Percentiles rank a stretch among this genome's conserved stretches.
These are phyloP conservation scores for Daboia siamensis DNA, from an alignment of 2,113 vertebrate genomes.

Conservation along the genomic window DNA sequence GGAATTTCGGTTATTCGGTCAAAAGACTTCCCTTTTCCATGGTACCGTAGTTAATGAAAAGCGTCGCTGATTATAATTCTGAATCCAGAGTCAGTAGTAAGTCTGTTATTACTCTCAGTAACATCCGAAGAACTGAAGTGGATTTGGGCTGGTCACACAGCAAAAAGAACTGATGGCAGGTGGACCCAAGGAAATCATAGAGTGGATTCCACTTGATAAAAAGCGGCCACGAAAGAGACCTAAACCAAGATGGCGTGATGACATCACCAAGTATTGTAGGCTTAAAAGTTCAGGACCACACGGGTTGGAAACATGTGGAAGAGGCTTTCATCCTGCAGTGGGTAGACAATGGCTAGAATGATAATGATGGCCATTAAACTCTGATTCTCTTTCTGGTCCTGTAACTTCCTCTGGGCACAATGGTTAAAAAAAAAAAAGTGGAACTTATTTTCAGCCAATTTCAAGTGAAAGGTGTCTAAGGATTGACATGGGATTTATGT, in stretches of 20 bases:
- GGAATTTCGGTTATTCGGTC: neutral
- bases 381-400: neutral
- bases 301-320: no score
- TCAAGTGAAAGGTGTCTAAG: neutral
- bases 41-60: neutral
- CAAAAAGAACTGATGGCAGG: neutral
- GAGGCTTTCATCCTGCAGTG: neutral
- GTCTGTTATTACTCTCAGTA: neutral
- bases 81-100: neutral
- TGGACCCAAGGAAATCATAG: neutral
- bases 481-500: neutral
- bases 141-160: neutral
- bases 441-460: no score
- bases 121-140: neutral
- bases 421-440: neutral
- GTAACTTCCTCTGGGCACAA: neutral
- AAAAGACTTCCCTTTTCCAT: neutral
- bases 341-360: neutral
- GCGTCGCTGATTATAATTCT: neutral
- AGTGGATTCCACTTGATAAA: neutral
- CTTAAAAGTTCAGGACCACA: no score
- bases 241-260: no score
- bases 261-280: no score
- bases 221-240: neutral
- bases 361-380: neutral